Evolutionary conservation across 2,113 vertebrate species (phyloP), one percentile per base, ranked within the genome.

Genomic region (Apaloderma vittatum): DNA sequence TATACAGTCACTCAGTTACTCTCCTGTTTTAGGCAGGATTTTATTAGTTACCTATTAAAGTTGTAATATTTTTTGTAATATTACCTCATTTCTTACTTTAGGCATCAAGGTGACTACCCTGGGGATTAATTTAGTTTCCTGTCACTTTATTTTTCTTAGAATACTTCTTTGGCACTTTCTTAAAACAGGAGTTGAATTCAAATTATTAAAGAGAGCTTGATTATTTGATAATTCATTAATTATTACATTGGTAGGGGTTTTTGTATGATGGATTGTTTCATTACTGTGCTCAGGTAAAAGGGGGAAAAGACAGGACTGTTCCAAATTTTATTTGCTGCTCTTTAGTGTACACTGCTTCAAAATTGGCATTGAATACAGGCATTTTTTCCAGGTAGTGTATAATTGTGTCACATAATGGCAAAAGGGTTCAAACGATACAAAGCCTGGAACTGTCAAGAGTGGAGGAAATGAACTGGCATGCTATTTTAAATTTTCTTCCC

Each of bases 361-460:
- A 91, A 84, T 67, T 43, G 76, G 32, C 61, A 75, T 43, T 70
- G 57, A 92, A 84, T n/a, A 11, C 8, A 14, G 6, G 14, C 1
- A 2, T 52, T 94, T 91, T 70, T 32, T 21, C 19, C 43, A 62
- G 65, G 55, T 61, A 65, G 30, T 70, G 15, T 54, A 20, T 86
- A 67, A 52, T 19, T 51, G 20, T 94, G 63, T 58, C 87, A 87
- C 4, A 8, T 67, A 78, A 92, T 29, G 67, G 72, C 66, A 94
- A 61, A 82, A 92, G 32, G 26, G 30, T 72, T 94, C 37, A 77
- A 86, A 73, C 70, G 81, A 34, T 27, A 72, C 22, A 73, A 68
- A 88, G 32, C 34, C 37, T 94, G 71, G 57, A 96, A 95, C 90
- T 88, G 62, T 52, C 86, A 95, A 83, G 55, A 32, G 22, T 77